Conservation (phyloP, 1,140 invertebrate genomes). For the Ctenoplectra terminalis region DNA sequence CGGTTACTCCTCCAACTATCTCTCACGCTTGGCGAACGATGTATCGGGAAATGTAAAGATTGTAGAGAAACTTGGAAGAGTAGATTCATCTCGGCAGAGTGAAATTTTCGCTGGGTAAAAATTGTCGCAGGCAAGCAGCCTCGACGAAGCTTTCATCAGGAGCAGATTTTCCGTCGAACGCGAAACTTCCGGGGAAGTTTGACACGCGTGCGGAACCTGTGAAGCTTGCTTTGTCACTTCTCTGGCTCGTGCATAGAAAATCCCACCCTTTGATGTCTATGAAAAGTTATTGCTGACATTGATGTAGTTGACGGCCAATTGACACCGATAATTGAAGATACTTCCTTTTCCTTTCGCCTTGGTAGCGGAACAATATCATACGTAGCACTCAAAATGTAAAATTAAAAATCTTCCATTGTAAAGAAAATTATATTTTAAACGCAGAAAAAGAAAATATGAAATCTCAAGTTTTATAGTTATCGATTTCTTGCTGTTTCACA, state of each 20-base stretch:
- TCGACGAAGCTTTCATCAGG: not conserved
- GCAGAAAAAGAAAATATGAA: no score
- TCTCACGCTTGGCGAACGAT: not conserved
- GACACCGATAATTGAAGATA: conserved; percentile 4
- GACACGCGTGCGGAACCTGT: not conserved
- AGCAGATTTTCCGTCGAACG: not conserved
- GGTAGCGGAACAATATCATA: no score
- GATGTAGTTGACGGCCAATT: not conserved
- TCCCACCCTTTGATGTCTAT: not conserved
- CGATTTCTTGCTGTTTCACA: no score
- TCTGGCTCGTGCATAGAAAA: not conserved
- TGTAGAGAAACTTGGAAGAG: no score
- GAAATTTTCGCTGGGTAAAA: not conserved
- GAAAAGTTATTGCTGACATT: not conserved
- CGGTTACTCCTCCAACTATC: not conserved
- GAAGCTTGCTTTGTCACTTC: not conserved
- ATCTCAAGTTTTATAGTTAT: no score
- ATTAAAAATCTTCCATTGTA: no score
- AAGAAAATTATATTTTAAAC: no score
- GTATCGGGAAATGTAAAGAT: not conserved
- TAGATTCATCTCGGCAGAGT: not conserved
- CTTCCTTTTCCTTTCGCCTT: not conserved
- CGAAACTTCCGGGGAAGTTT: not conserved
- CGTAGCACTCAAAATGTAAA: no score
- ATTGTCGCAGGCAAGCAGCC: not conserved